Evolutionary conservation across 1,140 invertebrate species (phyloP).

Genomic region (Heliconius congener): DNA sequence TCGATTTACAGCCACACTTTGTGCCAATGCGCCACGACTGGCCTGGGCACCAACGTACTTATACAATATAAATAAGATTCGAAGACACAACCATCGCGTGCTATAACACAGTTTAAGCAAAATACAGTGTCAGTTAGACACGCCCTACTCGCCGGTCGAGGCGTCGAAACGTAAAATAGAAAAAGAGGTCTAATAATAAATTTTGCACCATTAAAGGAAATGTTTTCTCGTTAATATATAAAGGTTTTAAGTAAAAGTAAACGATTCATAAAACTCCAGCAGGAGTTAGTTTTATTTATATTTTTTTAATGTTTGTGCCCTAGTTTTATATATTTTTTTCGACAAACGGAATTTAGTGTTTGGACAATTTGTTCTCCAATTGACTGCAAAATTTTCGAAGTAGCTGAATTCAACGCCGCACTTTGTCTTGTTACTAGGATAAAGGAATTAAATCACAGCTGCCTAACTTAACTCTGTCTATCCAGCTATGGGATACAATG

Average conservation of each 20-base stretch:
- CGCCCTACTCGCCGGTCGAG: background rate
- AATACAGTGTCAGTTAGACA: background rate
- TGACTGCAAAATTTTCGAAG: too few species aligned
- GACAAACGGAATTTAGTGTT: background rate
- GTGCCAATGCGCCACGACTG: too few species aligned
- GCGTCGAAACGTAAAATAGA: conserved; percentile 1
- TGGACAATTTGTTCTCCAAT: too few species aligned
- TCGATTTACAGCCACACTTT: too few species aligned
- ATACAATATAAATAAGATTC: background rate
- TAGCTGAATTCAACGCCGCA: too few species aligned
- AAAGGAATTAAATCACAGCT: too few species aligned
- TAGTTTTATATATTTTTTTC: background rate
- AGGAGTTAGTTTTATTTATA: too few species aligned
- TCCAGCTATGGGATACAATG: too few species aligned
- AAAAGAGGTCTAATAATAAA: background rate
- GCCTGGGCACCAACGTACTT: too few species aligned
- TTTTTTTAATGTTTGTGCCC: too few species aligned
- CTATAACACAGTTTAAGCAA: background rate
- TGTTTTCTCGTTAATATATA: background rate
- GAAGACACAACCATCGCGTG: background rate
- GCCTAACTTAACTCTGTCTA: too few species aligned
- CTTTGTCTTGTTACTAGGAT: too few species aligned
- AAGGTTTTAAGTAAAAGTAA: background rate
- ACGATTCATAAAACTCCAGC: background rate
- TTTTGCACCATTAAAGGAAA: background rate